A percentile compares a stretch with the other conserved stretches of the same genome.
Evolutionary conservation across 1,140 invertebrate genomes (phyloP).

Genomic region (Drosophila azteca): DNA sequence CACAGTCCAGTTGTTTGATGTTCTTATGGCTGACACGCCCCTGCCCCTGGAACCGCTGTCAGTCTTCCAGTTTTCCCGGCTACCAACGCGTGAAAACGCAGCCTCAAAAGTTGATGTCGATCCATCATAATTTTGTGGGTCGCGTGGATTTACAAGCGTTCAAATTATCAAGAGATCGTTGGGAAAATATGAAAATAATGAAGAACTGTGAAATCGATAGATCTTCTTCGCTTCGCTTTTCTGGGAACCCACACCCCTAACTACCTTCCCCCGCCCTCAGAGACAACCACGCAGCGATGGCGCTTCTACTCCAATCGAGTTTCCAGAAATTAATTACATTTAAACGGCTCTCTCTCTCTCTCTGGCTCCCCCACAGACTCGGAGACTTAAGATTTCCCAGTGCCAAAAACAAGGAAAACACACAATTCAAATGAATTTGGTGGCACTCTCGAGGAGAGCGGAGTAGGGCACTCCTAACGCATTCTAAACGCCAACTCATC

Average conservation of each 20-base stretch:
- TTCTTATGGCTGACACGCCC: conserved; percentile 49
- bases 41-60: conserved; percentile 59
- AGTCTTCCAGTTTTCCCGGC: conserved; percentile 56
- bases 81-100: conserved; percentile 69
- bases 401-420: conserved; percentile 52
- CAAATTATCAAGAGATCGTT: conserved; percentile 67
- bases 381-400: conserved; percentile 40
- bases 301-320: conserved; percentile 28
- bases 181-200: conserved; percentile 52
- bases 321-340: conserved; percentile 69
- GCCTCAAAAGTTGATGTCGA: conserved; percentile 51
- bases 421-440: conserved; percentile 69
- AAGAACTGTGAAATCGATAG: conserved; percentile 66
- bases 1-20: conserved; percentile 53
- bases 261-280: no score
- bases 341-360: conserved; percentile 28
- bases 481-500: conserved; percentile 80
- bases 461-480: conserved; percentile 33
- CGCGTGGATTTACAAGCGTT: conserved; percentile 79
- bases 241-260: conserved; percentile 31
- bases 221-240: conserved; percentile 27
- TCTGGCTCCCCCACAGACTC: conserved; percentile 29
- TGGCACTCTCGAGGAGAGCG: conserved; percentile 27
- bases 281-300: not conserved
- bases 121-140: conserved; percentile 77